Evolutionary conservation across 2,797 vertebrate genomes (phyloP), one percentile per base, ranked within the genome.

Genomic region (Percopsis omiscomaycus): DNA sequence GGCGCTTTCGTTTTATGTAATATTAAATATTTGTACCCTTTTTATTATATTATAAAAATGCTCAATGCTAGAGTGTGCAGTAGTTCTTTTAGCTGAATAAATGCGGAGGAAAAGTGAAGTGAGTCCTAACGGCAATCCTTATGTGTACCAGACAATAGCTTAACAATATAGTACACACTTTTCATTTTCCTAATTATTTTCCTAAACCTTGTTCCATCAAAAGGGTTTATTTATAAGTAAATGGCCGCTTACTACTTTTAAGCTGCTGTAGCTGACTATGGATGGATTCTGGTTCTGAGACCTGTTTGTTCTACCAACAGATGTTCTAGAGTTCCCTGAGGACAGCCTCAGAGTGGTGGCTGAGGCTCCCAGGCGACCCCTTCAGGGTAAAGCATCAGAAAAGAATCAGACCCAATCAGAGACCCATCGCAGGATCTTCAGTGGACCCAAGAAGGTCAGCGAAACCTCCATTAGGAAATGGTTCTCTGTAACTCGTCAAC

Each of bases 371-470:
- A 94, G 94, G 85, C 96, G 95, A 66, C 75, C 14, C 48, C 87
- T 83, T 53, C 86, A 89, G 69, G 81, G 90, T 75, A 96, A 95
- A 88, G 82, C 91, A 80, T 84, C 92, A 3, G 96, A 97, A 86
- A 98, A 98, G 91, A 93, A 90, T 71, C 95, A 95, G 51, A 37
- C 32, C 32, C 32, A 37, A 37, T 37, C 32, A 37, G 96, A 99
- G 84, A 93, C 91, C 51, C 90, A 94, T 78, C 91, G 97, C 75
- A 98, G 96, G 90, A 99, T 98, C 91, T 99, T 99, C 87, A 98
- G 96, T 60, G 97, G 95, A 50, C 96, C 96, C 30, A 99, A 98
- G 86, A 92, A 95, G 95, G 97, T 98, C n/a, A 79, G 82, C 61
- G 15, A 22, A 15, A 16, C 14, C 8, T 22, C 14, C 15, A 14